These are phyloP conservation scores for Heliconius nattereri DNA, from an alignment of 1,140 invertebrate species.

Conservation along the genomic window DNA sequence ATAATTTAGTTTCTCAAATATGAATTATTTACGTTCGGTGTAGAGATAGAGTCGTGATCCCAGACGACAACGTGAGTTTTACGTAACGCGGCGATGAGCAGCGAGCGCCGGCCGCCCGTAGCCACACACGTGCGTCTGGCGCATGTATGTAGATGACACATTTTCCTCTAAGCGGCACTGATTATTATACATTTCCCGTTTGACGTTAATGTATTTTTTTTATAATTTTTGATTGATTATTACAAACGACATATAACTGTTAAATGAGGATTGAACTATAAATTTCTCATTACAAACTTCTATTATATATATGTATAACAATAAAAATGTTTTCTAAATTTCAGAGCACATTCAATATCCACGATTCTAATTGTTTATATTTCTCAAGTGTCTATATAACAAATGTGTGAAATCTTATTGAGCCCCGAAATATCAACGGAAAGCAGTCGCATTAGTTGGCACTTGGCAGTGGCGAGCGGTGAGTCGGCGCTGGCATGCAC, in stretches of 20 bases:
- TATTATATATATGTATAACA: neutral
- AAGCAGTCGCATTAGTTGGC: conserved; percentile 40
- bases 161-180: conserved; percentile 2
- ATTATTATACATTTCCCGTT: conserved; percentile 7
- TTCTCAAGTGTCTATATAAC: neutral
- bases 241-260: neutral
- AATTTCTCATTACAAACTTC: neutral
- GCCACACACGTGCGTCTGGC: conserved; percentile 37
- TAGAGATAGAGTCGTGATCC: neutral
- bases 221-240: neutral
- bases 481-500: conserved; percentile 33
- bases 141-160: conserved; percentile 26
- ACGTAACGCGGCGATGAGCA: conserved; percentile 50
- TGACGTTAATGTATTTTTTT: neutral
- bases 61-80: conserved; percentile 43
- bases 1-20: neutral
- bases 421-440: conserved; percentile 40
- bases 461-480: conserved; percentile 32
- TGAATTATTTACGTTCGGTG: neutral
- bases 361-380: neutral
- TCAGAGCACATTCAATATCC: neutral
- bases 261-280: neutral
- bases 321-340: neutral
- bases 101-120: conserved; percentile 43
- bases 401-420: conserved; percentile 7